Evolutionary conservation across 2,888 invertebrate genomes (phyloP).

Genomic region (Aporophyla lueneburgensis): DNA sequence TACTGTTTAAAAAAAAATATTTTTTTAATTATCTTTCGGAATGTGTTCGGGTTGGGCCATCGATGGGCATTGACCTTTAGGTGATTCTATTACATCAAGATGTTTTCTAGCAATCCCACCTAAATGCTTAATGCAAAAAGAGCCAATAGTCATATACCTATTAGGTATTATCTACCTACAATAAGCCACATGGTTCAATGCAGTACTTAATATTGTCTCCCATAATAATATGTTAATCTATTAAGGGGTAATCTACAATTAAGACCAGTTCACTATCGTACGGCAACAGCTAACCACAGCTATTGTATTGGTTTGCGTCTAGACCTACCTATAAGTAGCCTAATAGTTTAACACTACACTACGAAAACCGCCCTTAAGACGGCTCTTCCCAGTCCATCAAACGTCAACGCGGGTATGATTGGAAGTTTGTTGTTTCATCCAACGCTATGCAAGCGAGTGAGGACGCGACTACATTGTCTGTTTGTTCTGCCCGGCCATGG

Average conservation of each 20-base stretch:
- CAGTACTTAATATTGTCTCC: not conserved
- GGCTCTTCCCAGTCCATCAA: no score
- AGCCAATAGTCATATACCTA: no score
- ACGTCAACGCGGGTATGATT: no score
- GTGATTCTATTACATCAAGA: not conserved
- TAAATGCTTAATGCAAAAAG: not conserved
- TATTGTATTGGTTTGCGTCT: not conserved
- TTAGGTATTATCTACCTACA: not conserved
- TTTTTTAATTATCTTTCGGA: no score
- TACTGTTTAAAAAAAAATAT: no score
- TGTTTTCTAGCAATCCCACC: not conserved
- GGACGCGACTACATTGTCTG: no score
- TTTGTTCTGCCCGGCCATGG: no score
- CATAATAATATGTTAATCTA: slow-evolving; percentile 25
- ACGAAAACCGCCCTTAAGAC: not conserved
- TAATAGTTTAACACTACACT: no score
- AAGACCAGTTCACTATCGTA: slow-evolving; percentile 18
- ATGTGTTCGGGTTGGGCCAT: no score
- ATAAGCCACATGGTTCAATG: not conserved
- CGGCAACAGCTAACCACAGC: not conserved
- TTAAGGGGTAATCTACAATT: slow-evolving; percentile 8
- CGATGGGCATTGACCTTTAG: no score
- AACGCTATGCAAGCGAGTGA: no score
- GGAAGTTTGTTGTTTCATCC: no score
- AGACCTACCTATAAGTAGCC: not conserved